A percentile compares a stretch with the other conserved stretches of the same genome.
Evolutionary conservation across 2,113 vertebrate genomes (phyloP).

Genomic region (Cepphus grylle): DNA sequence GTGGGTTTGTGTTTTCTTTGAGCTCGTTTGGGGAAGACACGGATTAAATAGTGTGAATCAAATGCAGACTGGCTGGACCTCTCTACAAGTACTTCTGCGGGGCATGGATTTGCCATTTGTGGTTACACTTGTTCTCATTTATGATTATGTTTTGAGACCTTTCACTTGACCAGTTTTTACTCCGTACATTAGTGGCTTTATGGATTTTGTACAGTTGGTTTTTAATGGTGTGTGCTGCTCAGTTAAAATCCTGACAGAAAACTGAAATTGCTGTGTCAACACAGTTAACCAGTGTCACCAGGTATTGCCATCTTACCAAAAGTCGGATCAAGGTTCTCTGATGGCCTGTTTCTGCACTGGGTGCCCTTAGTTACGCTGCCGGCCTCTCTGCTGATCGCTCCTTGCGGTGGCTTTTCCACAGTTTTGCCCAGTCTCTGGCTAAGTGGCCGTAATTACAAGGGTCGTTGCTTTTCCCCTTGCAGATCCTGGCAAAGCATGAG

Average conservation of each 20-base stretch:
- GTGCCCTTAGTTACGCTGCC: neutral
- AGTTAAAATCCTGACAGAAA: neutral
- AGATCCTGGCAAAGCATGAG: neutral
- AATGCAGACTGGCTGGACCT: neutral
- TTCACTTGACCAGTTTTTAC: neutral
- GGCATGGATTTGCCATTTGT: neutral
- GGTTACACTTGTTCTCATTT: neutral
- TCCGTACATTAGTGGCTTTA: neutral
- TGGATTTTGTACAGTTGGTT: neutral
- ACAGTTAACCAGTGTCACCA: neutral
- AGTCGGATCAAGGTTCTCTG: neutral
- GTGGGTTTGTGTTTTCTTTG: neutral
- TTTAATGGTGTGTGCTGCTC: neutral
- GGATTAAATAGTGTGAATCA: neutral
- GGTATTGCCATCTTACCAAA: neutral
- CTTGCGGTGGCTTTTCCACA: neutral
- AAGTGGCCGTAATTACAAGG: neutral
- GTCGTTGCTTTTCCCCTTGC: neutral
- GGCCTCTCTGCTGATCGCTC: neutral
- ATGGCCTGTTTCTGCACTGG: fast-evolving
- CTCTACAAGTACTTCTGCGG: neutral
- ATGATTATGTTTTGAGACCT: neutral
- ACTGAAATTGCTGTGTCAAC: neutral
- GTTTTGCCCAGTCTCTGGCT: neutral
- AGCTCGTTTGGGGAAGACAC: fast-evolving